Conservation (phyloP, 2,888 invertebrate species). For the Abscondita cerata region DNA sequence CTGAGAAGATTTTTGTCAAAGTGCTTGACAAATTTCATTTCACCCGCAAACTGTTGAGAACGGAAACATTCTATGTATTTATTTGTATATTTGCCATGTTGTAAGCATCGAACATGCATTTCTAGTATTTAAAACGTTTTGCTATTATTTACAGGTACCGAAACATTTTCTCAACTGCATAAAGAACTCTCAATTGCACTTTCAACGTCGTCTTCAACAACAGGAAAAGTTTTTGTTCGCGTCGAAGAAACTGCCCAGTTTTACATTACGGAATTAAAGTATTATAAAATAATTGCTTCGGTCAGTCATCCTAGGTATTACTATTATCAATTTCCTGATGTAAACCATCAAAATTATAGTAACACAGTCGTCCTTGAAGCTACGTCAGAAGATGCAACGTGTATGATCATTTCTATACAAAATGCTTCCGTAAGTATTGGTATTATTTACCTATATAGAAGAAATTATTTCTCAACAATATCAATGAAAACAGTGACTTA, state of each 20-base stretch:
- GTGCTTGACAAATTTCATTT: too few species aligned
- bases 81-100: too few species aligned
- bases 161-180: not conserved
- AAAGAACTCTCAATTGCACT: slow-evolving; percentile 61
- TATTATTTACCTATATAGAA: too few species aligned
- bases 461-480: too few species aligned
- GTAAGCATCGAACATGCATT: too few species aligned
- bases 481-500: too few species aligned
- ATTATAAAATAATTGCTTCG: slow-evolving; percentile 46
- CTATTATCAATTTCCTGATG: slow-evolving; percentile 63
- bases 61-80: too few species aligned
- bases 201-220: slow-evolving; percentile 66
- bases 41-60: too few species aligned
- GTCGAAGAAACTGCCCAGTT: slow-evolving; percentile 67
- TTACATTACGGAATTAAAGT: slow-evolving; percentile 56
- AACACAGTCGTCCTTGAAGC: slow-evolving; percentile 67
- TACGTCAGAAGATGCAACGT: slow-evolving; percentile 70
- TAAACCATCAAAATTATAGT: slow-evolving; percentile 42
- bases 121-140: too few species aligned
- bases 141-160: too few species aligned
- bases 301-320: slow-evolving; percentile 66
- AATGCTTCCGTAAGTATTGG: slow-evolving; percentile 65
- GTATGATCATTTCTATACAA: slow-evolving; percentile 82
- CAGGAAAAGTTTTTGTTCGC: slow-evolving; percentile 63
- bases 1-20: too few species aligned